phyloP scores from a whole-genome alignment of 2,888 invertebrate species.

The Tetragonisca angustula region DNA sequence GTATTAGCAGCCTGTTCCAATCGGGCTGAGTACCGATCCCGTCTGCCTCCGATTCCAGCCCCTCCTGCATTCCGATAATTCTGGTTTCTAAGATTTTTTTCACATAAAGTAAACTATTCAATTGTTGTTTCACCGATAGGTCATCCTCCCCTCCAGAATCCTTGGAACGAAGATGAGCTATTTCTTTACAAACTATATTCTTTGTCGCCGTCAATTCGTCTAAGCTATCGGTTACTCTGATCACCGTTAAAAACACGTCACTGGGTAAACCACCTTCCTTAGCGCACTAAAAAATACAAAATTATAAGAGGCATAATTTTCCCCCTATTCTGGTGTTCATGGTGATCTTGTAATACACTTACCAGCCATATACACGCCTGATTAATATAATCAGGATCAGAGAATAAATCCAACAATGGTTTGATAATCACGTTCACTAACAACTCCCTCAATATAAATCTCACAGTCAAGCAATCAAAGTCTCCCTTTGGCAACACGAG shows the following conservation, averaged over 20 bases:
- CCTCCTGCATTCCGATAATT: constrained; percentile 85
- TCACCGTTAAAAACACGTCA: constrained; percentile 93
- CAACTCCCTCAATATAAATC: constrained; percentile 91
- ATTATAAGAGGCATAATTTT: background rate
- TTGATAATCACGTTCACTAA: constrained; percentile 90
- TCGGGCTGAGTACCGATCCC: constrained; percentile 80
- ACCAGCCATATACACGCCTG: constrained; percentile 95
- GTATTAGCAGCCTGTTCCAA: constrained; percentile 83
- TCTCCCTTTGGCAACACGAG: constrained; percentile 93
- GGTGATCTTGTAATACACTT: constrained; percentile 81
- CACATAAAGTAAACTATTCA: constrained; percentile 93
- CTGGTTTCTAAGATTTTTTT: constrained; percentile 90
- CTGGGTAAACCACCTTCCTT: constrained; percentile 91
- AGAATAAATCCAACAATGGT: constrained; percentile 89
- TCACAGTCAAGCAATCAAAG: constrained; percentile 92
- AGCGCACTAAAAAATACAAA: constrained; percentile 89
- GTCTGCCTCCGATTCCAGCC: constrained; percentile 84
- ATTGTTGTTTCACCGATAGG: constrained; percentile 92
- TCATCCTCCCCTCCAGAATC: constrained; percentile 95
- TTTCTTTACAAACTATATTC: constrained; percentile 92
- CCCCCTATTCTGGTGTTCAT: too few relatives aligned
- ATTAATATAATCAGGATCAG: constrained; percentile 97
- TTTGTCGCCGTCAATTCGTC: constrained; percentile 93
- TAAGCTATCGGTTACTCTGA: constrained; percentile 91
- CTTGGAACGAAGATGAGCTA: constrained; percentile 91